Percentiles rank a stretch among this genome's conserved stretches.
phyloP scores from a whole-genome alignment of 1,140 invertebrate species.

The Drusus annulatus region DNA sequence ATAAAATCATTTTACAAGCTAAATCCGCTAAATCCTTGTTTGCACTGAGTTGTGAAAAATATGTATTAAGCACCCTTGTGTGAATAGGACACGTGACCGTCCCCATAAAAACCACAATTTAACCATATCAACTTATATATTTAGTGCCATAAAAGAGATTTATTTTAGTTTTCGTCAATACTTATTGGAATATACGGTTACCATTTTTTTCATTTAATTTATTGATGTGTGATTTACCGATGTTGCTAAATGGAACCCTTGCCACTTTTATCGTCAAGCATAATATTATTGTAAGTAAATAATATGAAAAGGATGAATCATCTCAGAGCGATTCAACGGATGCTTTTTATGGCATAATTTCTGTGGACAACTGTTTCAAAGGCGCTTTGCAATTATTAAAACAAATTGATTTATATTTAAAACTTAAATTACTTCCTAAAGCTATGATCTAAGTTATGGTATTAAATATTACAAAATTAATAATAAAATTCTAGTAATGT shows the following conservation, averaged over 20 bases:
- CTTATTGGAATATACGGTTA: constrained; percentile 25
- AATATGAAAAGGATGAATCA: too few species aligned
- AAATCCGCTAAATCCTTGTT: background rate
- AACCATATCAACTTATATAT: constrained; percentile 53
- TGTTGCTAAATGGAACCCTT: background rate
- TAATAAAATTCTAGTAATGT: too few species aligned
- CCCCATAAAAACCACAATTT: constrained; percentile 46
- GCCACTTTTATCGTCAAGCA: too few species aligned
- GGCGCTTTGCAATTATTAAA: too few species aligned
- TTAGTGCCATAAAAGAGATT: constrained; percentile 54
- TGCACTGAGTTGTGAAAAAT: constrained; percentile 22
- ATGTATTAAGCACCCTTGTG: background rate
- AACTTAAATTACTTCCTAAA: too few species aligned
- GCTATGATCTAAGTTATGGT: too few species aligned
- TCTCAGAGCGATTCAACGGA: too few species aligned
- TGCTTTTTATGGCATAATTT: too few species aligned
- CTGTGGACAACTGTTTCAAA: too few species aligned
- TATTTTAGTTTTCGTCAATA: constrained; percentile 20
- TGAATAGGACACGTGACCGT: constrained; percentile 38
- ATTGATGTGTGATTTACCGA: constrained; percentile 20
- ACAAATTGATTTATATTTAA: too few species aligned
- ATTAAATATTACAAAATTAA: too few species aligned
- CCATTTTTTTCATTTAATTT: constrained; percentile 25
- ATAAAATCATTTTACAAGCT: background rate
- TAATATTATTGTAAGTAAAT: too few species aligned